Evolutionary conservation across 2,113 vertebrate genomes (phyloP), one percentile per base, ranked within the genome.

Genomic region (Pyxicephalus adspersus): DNA sequence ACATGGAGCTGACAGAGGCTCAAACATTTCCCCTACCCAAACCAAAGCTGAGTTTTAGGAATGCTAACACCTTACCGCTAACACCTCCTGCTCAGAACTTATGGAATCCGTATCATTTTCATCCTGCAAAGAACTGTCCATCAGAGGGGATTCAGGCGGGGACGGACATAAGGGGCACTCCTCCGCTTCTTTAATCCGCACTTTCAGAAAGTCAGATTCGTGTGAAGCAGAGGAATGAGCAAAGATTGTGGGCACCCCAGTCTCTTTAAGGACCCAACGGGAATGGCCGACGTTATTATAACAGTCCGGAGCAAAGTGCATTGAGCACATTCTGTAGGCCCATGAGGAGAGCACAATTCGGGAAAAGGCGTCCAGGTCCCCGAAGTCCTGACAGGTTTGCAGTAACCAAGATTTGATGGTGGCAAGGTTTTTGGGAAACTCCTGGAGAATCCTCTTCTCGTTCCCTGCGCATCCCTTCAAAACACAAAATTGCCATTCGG

Each of bases 241-340:
- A 5, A 45, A n/a, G 2, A 78, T 6, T 0, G 76, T 68, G 16
- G 76, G 76, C 15, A 58, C 4, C 0, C 52, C 76, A 11, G 67
- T 52, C 11, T 29, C 34, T 25, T 20, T 34, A 2, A 78, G 76
- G 0, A 23, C 11, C 11, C 52, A 38, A 7, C 13, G 4, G 1
- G 15, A 17, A 11, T 22, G 52, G 0, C 26, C 34, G 0, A 9
- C 34, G 1, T 1, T 31, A 2, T 4, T 20, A 52, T 68, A 78
- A 11, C 76, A 58, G 11, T 78, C 76, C 25, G 76, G n/a, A 2
- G 64, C 5, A 19, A 78, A 68, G 52, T 78, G 76, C 23, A n/a
- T 15, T 5, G 76, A 78, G 25, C 76, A 78, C 2, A 78, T 29
- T 3, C 76, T 11, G 31, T 34, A 78, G 2, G 6, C 5, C 2